Evolutionary conservation across 2,797 vertebrate species (phyloP).

Genomic region (Bucorvus abyssinicus): DNA sequence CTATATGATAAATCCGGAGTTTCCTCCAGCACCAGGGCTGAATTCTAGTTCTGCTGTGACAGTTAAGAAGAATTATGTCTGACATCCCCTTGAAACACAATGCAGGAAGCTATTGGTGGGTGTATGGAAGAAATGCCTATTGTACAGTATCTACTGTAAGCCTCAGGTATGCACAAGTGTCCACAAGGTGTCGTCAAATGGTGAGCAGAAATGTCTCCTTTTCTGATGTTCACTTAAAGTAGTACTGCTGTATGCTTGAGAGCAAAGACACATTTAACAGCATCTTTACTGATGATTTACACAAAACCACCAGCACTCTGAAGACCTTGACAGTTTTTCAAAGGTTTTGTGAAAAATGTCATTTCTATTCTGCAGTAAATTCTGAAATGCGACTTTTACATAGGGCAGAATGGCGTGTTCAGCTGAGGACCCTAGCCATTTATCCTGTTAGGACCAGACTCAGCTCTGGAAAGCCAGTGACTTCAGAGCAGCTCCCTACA

Average conservation of each 20-base stretch:
- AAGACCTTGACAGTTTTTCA: not conserved
- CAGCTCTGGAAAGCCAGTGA: not conserved
- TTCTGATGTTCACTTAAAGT: not conserved
- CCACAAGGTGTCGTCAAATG: not conserved
- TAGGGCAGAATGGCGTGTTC: not conserved
- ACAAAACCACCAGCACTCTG: not conserved
- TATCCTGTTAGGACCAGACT: not conserved
- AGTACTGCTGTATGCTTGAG: not conserved
- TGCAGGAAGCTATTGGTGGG: not conserved
- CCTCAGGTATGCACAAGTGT: not conserved
- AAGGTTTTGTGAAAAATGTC: not conserved
- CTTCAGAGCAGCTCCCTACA: not conserved
- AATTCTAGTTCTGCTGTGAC: not conserved
- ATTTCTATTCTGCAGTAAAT: not conserved
- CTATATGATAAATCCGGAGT: not conserved
- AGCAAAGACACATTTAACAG: not conserved
- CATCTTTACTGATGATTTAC: not conserved
- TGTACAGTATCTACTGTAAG: accelerated
- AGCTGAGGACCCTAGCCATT: not conserved
- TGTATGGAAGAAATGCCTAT: not conserved
- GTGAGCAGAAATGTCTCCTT: not conserved
- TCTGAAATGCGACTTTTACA: not conserved
- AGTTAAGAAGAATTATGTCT: not conserved
- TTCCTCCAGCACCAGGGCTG: not conserved
- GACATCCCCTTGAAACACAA: not conserved